phyloP scores from a whole-genome alignment of 2,113 vertebrate species.

The Malurus alboscapulatus region DNA sequence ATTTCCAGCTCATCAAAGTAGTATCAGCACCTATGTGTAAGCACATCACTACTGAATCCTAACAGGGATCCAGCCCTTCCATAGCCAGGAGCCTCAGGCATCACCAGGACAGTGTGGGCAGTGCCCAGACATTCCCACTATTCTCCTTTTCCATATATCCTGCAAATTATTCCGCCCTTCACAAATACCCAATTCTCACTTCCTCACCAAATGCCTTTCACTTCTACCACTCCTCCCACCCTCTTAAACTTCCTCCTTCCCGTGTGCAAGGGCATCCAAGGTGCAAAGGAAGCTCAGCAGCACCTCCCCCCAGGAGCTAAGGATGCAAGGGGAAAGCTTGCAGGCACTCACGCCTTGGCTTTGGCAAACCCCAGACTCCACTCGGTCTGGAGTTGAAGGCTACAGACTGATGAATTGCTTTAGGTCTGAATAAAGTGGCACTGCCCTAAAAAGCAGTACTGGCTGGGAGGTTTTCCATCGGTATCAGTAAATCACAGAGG shows the following conservation, averaged over 20 bases:
- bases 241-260: background rate
- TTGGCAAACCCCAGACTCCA: background rate
- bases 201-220: background rate
- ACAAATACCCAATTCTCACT: background rate
- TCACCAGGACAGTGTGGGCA: background rate
- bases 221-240: background rate
- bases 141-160: background rate
- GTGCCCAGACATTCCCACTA: background rate
- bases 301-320: background rate
- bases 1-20: background rate
- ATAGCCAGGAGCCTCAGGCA: fast-evolving
- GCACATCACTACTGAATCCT: fast-evolving
- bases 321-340: background rate
- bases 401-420: background rate
- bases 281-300: background rate
- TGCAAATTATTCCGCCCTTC: background rate
- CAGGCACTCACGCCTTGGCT: background rate
- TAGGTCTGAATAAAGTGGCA: background rate
- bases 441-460: background rate
- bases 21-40: background rate
- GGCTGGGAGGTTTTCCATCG: background rate
- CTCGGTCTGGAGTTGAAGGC: background rate
- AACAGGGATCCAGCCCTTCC: background rate
- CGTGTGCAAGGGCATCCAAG: background rate
- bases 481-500: background rate